A percentile compares a stretch with the other conserved stretches of the same genome.
Conservation (phyloP, 2,888 invertebrate genomes). For the Nezara viridula region DNA sequence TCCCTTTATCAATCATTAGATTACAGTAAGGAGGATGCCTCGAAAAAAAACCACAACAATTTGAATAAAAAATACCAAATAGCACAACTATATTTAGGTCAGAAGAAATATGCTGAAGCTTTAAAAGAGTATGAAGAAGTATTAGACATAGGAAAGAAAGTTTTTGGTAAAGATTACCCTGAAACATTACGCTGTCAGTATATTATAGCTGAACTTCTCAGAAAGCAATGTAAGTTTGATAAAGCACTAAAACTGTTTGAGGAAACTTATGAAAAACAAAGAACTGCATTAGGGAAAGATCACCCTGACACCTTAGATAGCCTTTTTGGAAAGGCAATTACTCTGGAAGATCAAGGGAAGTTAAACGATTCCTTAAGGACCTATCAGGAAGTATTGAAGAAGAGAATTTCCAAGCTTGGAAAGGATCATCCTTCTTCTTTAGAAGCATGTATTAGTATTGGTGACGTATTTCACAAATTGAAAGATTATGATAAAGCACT, state of each 20-base stretch:
- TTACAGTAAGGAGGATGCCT: background rate
- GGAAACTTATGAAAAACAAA: slow-evolving; percentile 16
- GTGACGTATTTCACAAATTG: background rate
- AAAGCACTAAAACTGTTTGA: slow-evolving; percentile 6
- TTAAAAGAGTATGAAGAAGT: background rate
- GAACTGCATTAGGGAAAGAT: background rate
- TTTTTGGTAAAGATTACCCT: background rate
- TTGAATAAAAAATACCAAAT: background rate
- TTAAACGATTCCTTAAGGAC: background rate
- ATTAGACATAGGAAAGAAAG: background rate
- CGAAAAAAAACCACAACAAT: background rate
- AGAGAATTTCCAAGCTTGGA: background rate
- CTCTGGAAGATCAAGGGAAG: slow-evolving; percentile 1
- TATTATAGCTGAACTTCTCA: background rate
- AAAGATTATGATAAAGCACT: background rate
- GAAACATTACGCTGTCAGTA: background rate
- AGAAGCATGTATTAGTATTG: background rate
- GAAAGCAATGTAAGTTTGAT: background rate
- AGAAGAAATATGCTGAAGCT: background rate
- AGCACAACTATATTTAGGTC: background rate
- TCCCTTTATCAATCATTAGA: background rate
- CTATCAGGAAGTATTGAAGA: background rate
- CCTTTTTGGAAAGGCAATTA: background rate
- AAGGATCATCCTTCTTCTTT: background rate
- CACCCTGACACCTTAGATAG: background rate